Percentiles rank a stretch among this genome's conserved stretches.
Conservation (phyloP, 1,140 invertebrate genomes). For the Ceratosolen fusciceps region DNA sequence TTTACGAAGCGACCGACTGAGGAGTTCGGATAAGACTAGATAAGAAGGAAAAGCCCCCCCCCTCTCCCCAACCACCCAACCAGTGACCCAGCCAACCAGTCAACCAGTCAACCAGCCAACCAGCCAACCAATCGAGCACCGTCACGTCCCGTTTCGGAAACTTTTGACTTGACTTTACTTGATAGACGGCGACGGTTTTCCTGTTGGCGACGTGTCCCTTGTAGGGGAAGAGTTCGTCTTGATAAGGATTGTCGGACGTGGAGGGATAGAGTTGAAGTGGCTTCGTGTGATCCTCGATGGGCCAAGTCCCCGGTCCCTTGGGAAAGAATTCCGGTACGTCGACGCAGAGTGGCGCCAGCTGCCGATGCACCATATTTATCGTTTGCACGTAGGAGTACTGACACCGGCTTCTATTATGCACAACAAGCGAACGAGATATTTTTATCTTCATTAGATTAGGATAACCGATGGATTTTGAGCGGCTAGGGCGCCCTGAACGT, state of each 20-base stretch:
- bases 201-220: conserved; percentile 41
- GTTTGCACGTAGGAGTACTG: conserved; percentile 43
- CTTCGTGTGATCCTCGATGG: conserved; percentile 25
- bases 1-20: too few species aligned
- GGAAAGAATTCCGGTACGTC: conserved; percentile 68
- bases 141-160: background rate
- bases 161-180: conserved; percentile 49
- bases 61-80: too few species aligned
- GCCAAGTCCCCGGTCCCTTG: conserved; percentile 49
- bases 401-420: conserved; percentile 20
- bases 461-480: too few species aligned
- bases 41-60: background rate
- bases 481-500: too few species aligned
- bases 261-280: conserved; percentile 28
- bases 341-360: conserved; percentile 55
- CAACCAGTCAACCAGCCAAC: too few species aligned
- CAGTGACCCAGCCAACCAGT: too few species aligned
- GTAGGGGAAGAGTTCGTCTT: conserved; percentile 42
- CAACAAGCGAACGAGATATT: background rate
- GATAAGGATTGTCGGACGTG: conserved; percentile 43
- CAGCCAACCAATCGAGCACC: too few species aligned
- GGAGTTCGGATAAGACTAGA: background rate
- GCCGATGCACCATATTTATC: conserved; percentile 37
- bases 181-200: conserved; percentile 48
- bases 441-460: too few species aligned